Percentiles rank a stretch among this genome's conserved stretches.
These are phyloP conservation scores for Acleris holmiana DNA, from an alignment of 2,888 invertebrate genomes.

Conservation along the genomic window DNA sequence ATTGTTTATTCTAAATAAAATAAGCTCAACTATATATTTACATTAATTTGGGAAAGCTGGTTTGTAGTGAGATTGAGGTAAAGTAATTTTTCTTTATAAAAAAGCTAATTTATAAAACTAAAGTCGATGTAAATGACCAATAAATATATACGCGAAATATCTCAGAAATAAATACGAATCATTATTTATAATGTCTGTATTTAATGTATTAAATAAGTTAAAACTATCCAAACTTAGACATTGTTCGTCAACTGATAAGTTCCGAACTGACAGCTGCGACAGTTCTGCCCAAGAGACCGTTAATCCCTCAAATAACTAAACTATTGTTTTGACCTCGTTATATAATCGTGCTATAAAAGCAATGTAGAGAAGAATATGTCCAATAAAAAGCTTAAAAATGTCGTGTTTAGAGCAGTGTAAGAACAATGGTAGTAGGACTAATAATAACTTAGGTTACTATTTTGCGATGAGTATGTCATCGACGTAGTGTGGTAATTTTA, in stretches of 20 bases:
- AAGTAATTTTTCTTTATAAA: background rate
- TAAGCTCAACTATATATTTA: slow-evolving; percentile 20
- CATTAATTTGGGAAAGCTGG: background rate
- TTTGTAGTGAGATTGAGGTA: background rate
- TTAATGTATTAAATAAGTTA: too few species aligned
- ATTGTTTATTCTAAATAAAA: slow-evolving; percentile 12
- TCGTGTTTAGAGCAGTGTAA: background rate
- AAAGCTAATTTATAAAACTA: background rate
- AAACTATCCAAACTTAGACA: too few species aligned
- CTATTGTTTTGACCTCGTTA: background rate
- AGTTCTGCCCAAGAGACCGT: slow-evolving; percentile 1
- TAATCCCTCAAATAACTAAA: background rate
- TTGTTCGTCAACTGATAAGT: slow-evolving; percentile 15
- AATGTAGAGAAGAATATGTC: background rate
- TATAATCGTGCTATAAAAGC: background rate
- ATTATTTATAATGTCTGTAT: too few species aligned
- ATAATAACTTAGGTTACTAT: background rate
- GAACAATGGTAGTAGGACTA: too few species aligned
- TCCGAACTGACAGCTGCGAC: slow-evolving; percentile 5
- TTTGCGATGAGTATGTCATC: too few species aligned
- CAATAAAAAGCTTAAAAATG: background rate
- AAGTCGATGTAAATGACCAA: too few species aligned
- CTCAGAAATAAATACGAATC: too few species aligned
- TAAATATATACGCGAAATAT: too few species aligned
- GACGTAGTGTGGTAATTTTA: too few species aligned